A percentile compares a stretch with the other conserved stretches of the same genome.
These are phyloP conservation scores for Anguilla pacifica DNA, from an alignment of 2,797 vertebrate species.

Conservation along the genomic window DNA sequence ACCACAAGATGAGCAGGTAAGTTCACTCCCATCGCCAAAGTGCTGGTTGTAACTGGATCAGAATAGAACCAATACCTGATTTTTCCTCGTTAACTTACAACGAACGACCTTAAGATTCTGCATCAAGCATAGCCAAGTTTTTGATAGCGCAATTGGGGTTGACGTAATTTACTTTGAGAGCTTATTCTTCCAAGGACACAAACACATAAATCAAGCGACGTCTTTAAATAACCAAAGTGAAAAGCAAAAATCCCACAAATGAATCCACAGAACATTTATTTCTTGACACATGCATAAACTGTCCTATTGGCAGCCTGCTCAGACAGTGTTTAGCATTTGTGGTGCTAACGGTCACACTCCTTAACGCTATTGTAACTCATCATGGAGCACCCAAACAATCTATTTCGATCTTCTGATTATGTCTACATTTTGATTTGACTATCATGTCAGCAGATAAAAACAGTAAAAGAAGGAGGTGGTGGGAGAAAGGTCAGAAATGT, in stretches of 20 bases:
- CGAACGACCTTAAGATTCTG: not conserved
- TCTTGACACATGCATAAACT: conserved; percentile 22
- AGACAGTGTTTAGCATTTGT: conserved; percentile 15
- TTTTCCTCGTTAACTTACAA: not conserved
- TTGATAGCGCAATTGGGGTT: not conserved
- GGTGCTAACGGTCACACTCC: not conserved
- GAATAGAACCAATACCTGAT: conserved; percentile 19
- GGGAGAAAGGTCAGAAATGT: not conserved
- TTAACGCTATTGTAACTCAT: not conserved
- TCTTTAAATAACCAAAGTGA: conserved; percentile 16
- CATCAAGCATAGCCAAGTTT: not conserved
- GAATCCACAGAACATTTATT: conserved; percentile 26
- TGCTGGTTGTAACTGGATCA: conserved; percentile 91
- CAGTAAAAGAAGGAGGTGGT: not conserved
- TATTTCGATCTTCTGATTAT: conserved; percentile 20
- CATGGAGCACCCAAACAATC: not conserved
- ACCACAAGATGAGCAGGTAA: conserved; percentile 95
- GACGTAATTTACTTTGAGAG: conserved; percentile 11
- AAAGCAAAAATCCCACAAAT: conserved; percentile 19
- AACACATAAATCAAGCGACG: conserved; percentile 29
- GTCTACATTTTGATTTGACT: not conserved
- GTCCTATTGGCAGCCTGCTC: conserved; percentile 7
- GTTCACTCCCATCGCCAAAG: conserved; percentile 96
- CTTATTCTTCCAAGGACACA: conserved; percentile 17
- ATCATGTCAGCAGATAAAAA: not conserved